These are phyloP conservation scores for Papilio helenus DNA, from an alignment of 1,140 invertebrate genomes.

Conservation along the genomic window DNA sequence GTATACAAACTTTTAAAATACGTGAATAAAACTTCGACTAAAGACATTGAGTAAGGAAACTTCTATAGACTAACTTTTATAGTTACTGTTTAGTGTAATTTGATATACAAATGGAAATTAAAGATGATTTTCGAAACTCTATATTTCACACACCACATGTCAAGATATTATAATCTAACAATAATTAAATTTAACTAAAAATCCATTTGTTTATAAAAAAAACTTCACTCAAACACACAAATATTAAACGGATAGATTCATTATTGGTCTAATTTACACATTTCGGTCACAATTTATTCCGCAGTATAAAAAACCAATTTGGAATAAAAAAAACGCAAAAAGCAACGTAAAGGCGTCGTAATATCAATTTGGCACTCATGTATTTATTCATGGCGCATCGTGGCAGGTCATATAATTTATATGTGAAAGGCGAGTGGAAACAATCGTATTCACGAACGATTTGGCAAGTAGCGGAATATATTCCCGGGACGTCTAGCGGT, in stretches of 20 bases:
- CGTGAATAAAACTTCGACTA: too few relatives aligned
- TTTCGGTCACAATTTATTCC: slow-evolving; percentile 74
- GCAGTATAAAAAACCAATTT: slow-evolving; percentile 79
- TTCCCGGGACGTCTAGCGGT: slow-evolving; percentile 48
- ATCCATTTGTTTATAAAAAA: too few relatives aligned
- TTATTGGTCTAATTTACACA: slow-evolving; percentile 69
- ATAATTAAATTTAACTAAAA: too few relatives aligned
- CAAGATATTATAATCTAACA: too few relatives aligned
- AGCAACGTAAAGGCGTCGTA: slow-evolving; percentile 61
- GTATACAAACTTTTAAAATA: too few relatives aligned
- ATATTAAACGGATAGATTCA: slow-evolving; percentile 48
- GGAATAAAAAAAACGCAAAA: slow-evolving; percentile 24
- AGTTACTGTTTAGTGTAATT: too few relatives aligned
- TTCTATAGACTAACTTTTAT: too few relatives aligned
- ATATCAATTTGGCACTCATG: slow-evolving; percentile 81
- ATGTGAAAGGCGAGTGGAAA: slow-evolving; percentile 68
- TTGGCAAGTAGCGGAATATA: slow-evolving; percentile 55
- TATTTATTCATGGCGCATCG: slow-evolving; percentile 75
- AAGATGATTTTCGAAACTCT: too few relatives aligned
- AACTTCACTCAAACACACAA: not conserved
- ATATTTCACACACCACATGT: too few relatives aligned
- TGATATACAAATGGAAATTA: too few relatives aligned
- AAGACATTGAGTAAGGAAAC: too few relatives aligned
- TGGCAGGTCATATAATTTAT: slow-evolving; percentile 80
- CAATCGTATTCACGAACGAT: slow-evolving; percentile 78